These are phyloP conservation scores for Pristionchus japonicus DNA, from an alignment of 2,888 invertebrate genomes.

Conservation along the genomic window DNA sequence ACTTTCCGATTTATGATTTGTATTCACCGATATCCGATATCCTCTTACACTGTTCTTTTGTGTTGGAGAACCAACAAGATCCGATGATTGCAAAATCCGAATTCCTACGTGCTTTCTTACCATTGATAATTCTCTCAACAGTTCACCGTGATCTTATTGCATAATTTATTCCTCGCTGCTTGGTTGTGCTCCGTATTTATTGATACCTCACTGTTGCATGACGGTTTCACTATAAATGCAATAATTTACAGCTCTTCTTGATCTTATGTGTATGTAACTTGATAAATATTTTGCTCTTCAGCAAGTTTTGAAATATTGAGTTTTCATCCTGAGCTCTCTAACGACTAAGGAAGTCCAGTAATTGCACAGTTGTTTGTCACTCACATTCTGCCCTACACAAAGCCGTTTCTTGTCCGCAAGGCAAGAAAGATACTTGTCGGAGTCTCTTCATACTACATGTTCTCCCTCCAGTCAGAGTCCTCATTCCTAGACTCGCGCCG, in stretches of 20 bases:
- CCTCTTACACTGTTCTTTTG: too few species aligned
- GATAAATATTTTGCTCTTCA: neutral
- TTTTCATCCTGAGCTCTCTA: neutral
- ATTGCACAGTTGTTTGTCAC: neutral
- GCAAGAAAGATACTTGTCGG: too few species aligned
- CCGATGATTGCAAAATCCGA: too few species aligned
- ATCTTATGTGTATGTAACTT: neutral
- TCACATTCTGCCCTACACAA: neutral
- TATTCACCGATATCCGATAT: too few species aligned
- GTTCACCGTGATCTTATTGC: neutral
- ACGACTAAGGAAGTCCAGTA: too few species aligned
- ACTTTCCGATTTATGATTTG: too few species aligned
- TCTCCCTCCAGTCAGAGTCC: neutral
- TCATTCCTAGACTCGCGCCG: neutral
- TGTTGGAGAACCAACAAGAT: too few species aligned
- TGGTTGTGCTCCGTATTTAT: neutral
- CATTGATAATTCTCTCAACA: too few species aligned
- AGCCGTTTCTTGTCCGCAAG: neutral
- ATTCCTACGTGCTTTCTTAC: too few species aligned
- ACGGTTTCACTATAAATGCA: conserved; percentile 7
- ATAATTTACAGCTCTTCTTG: neutral
- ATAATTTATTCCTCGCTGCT: neutral
- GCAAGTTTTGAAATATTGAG: neutral
- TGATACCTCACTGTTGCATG: neutral
- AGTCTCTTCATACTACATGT: neutral